Evolutionary conservation across 2,113 vertebrate species (phyloP).

Genomic region (Alethe diademata): DNA sequence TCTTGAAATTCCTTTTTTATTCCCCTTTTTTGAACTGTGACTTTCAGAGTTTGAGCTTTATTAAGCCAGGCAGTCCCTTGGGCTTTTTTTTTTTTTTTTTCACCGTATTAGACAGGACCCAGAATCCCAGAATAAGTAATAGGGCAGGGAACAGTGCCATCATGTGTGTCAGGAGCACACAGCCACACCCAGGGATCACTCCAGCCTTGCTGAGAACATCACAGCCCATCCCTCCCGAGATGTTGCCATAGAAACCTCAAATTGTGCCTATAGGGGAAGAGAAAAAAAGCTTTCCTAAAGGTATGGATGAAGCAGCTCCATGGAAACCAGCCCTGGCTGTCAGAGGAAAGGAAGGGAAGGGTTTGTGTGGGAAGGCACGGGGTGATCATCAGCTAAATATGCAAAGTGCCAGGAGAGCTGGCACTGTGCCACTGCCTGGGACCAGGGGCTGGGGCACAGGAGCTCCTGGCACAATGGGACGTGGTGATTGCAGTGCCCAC

Average conservation of each 20-base stretch:
- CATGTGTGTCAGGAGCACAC: background rate
- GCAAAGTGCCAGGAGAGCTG: background rate
- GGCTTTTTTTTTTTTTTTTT: background rate
- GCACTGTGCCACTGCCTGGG: background rate
- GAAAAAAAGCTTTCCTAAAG: conserved; percentile 30
- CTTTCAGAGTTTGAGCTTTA: background rate
- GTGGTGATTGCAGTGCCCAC: background rate
- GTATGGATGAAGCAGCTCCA: conserved; percentile 63
- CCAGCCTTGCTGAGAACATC: background rate
- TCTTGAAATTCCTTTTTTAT: background rate
- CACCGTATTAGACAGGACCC: background rate
- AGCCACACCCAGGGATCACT: background rate
- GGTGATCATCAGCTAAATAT: background rate
- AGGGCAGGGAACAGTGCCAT: background rate
- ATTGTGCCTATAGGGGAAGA: conserved; percentile 61
- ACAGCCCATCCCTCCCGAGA: background rate
- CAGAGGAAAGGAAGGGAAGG: background rate
- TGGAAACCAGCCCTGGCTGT: conserved; percentile 54
- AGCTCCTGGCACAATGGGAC: background rate
- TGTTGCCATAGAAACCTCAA: conserved; percentile 75
- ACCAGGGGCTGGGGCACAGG: fast-evolving
- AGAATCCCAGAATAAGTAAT: background rate
- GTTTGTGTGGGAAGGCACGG: conserved; percentile 13
- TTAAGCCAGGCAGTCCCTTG: background rate
- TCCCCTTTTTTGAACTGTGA: background rate